These are phyloP conservation scores for Hoplostethus mediterraneus DNA, from an alignment of 2,797 vertebrate species.

Conservation along the genomic window DNA sequence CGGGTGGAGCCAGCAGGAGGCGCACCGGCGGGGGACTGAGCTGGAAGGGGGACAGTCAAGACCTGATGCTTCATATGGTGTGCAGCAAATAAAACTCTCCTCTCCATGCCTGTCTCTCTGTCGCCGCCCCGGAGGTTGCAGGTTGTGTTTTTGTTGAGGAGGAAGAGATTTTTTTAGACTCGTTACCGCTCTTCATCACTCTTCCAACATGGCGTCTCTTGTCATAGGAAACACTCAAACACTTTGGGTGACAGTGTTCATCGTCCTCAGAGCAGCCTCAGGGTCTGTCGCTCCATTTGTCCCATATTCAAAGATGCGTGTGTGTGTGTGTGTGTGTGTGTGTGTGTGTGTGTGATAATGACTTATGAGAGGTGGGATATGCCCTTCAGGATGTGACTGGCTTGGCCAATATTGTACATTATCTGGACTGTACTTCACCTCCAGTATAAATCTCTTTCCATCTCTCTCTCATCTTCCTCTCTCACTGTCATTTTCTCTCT, in stretches of 20 bases:
- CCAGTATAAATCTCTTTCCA: no score
- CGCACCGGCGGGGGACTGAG: no score
- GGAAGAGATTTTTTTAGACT: neutral
- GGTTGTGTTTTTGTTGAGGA: neutral
- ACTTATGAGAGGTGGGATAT: constrained; percentile 35
- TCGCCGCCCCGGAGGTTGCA: no score
- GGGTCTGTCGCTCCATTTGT: constrained; percentile 16
- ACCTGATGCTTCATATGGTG: no score
- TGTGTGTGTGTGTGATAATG: neutral
- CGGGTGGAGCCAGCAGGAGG: no score
- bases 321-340: neutral
- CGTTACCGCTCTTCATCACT: neutral
- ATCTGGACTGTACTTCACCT: neutral
- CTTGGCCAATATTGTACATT: constrained; percentile 13
- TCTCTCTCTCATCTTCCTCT: neutral
- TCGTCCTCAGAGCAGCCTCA: neutral
- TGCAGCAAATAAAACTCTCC: no score
- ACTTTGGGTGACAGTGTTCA: no score
- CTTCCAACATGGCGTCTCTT: neutral
- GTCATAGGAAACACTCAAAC: no score
- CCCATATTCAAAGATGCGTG: constrained; percentile 4
- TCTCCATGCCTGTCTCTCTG: no score
- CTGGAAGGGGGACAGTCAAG: no score
- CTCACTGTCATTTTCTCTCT: neutral
- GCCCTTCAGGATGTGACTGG: constrained; percentile 32